Conservation (phyloP, 2,797 vertebrate genomes). For the Sciurus vulgaris region DNA sequence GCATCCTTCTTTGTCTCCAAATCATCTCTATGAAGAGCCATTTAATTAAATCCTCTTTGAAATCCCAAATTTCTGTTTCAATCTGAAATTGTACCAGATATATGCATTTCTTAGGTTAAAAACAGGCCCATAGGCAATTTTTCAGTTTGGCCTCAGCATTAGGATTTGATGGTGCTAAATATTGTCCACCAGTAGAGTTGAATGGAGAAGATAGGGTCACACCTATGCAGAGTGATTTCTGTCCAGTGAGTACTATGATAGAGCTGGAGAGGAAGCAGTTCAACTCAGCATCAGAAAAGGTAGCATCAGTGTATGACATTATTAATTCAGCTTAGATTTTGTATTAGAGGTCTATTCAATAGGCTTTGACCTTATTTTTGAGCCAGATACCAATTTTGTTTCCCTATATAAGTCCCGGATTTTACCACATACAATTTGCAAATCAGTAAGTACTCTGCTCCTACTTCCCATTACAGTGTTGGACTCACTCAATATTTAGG, state of each 20-base stretch:
- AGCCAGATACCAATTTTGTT: neutral
- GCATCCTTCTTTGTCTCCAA: neutral
- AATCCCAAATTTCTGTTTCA: constrained; percentile 1
- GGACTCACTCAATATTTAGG: neutral
- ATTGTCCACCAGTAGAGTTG: neutral
- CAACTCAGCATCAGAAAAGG: neutral
- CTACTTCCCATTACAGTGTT: neutral
- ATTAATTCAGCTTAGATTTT: neutral
- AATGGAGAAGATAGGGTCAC: neutral
- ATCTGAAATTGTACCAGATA: neutral
- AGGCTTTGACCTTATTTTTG: neutral
- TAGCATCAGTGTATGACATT: neutral
- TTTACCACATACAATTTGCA: neutral
- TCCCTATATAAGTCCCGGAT: neutral
- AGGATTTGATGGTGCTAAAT: neutral
- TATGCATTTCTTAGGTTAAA: neutral
- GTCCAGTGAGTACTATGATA: neutral
- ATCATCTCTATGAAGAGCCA: neutral
- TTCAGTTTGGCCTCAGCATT: neutral
- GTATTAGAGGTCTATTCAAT: neutral
- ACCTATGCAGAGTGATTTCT: neutral
- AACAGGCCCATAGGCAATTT: neutral
- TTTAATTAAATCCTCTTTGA: neutral
- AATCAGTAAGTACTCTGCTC: fast-evolving
- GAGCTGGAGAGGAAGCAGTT: neutral